Conservation (phyloP, 1,140 invertebrate genomes). For the Brachionus calyciflorus region DNA sequence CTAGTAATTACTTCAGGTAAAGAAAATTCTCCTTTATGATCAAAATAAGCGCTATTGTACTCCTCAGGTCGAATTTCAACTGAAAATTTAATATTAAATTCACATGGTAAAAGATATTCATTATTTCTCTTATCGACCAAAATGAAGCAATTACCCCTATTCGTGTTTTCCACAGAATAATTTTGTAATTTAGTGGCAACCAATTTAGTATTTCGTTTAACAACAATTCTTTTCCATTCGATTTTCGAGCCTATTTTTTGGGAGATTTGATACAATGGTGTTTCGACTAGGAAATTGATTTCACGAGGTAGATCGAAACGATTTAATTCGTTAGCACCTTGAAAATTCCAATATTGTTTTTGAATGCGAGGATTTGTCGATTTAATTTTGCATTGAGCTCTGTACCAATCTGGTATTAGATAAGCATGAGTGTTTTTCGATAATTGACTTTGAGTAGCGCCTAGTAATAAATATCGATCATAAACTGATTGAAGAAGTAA, state of each 20-base stretch:
- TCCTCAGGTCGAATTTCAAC: constrained; percentile 43
- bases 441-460: neutral
- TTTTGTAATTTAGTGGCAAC: constrained; percentile 19
- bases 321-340: constrained; percentile 46
- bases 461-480: constrained; percentile 41
- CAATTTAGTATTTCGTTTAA: constrained; percentile 41
- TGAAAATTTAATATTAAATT: constrained; percentile 44
- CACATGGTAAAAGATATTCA: constrained; percentile 40
- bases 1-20: constrained; percentile 44
- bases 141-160: constrained; percentile 22
- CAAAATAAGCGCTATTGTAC: constrained; percentile 29
- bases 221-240: constrained; percentile 40
- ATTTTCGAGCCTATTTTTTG: neutral
- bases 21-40: constrained; percentile 44
- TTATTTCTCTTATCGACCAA: constrained; percentile 25
- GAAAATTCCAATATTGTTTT: constrained; percentile 47
- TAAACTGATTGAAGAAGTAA: constrained; percentile 34
- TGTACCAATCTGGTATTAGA: constrained; percentile 47
- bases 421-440: constrained; percentile 29
- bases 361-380: constrained; percentile 40
- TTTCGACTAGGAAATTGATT: constrained; percentile 39
- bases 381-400: constrained; percentile 35
- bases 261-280: constrained; percentile 12
- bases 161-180: constrained; percentile 9
- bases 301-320: constrained; percentile 45